Base-by-base conservation (phyloP, 2,888 invertebrate species). In the Nudaria mundana region DNA sequence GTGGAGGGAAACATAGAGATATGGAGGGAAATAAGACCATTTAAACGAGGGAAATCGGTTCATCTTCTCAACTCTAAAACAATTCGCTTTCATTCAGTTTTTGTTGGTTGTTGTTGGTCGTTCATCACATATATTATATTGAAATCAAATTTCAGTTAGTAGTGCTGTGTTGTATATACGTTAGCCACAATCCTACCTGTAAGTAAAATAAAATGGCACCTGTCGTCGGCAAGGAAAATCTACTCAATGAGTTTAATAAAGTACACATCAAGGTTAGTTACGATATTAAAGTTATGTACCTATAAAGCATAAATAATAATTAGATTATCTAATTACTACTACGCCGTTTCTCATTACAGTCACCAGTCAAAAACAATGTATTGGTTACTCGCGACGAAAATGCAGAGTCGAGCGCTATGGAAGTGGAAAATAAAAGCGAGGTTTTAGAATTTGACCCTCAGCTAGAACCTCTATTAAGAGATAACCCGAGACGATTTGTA, bases 401-500 rank as follows among this genome's bases (percentile, higher is more conserved):
- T 46, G 48, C 66, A 20, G 56, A 53, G 8, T 69, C 60, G 33
- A 68, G 70, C n/a, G 70, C 60, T 52, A 89, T 87, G 86, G 85
- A 34, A 1, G 34, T 34, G 5, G 34, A 85, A 7, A 59, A 83
- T 0, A 42, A 42, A 30, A 37, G 16, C 22, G 68, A 69, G 16
- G 54, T 62, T 10, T 49, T 55, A 0, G 71, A 62, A 15, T 94
- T 93, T 63, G 92, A 94, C 66, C 90, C 92, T 0, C 90, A 93
- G 61, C 75, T 94, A 44, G 99, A 99, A 75, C 99, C 99, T 0
- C 84, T 99, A 20, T 88, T 99, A 25, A 91, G 92, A 43, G 97
- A 98, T 36, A 98, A 99, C 79, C 97, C 98, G 1, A 90, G 93
- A 28, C 91, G 98, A 39, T 98, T 98, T 80, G 98, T 98, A 2